Evolutionary conservation across 1,140 invertebrate species (phyloP), one percentile per base, ranked within the genome.

Genomic region (Pseudomyrmex concolor): DNA sequence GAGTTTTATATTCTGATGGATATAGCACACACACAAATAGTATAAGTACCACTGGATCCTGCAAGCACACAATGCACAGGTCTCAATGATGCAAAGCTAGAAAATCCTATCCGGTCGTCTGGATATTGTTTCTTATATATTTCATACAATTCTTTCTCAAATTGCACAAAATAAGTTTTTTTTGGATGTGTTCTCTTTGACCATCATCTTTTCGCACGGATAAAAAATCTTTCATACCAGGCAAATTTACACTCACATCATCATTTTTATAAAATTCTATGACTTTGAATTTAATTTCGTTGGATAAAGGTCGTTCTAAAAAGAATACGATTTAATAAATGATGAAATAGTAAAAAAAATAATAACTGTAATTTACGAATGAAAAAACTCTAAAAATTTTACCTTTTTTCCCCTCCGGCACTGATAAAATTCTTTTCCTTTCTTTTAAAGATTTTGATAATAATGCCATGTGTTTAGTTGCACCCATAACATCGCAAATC

Each of bases 1-100:
- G 25, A 90, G 83, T 81, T 87, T 89, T 5, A 86, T 59, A 62
- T 91, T 91, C 70, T 90, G 85, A 78, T 90, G 87, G 45, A 77
- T 68, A 77, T 68, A 9, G 64, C 48, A 76, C 89, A 91, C 15
- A 91, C 84, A 67, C 87, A 91, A 54, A 87, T 83, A 22, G 84
- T 81, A 72, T 91, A 78, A 19, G 85, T 88, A 3, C 87, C 85
- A 68, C 59, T 68, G 10, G 72, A 51, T 51, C 86, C 85, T 55
- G 85, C 87, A 43, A 86, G 63, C 57, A 89, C 71, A 78, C 84
- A 89, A 54, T 86, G 25, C 67, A 81, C 13, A 1, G 84, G 85
- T 51, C 84, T 55, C 57, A 89, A 71, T 63, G 59, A 54, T 4
- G 71, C 66, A 74, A 91, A 89, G 43, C 66, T 87, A 1, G 89